Base-by-base conservation (phyloP, 2,888 invertebrate genomes). In the Catocala sponsa region DNA sequence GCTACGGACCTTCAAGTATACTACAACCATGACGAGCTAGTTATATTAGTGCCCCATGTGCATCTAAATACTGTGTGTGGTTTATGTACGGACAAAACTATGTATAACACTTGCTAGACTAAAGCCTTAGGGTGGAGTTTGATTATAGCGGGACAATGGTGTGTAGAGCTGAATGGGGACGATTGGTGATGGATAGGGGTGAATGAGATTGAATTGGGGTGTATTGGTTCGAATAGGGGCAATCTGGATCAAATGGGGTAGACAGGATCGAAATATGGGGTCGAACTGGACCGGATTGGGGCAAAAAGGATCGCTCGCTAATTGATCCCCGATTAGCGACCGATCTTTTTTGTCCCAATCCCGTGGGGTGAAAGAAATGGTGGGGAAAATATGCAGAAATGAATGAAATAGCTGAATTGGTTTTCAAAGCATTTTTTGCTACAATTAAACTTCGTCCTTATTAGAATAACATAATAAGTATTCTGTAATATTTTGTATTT, bases 21-120 rank as follows among this genome's bases (percentile, higher is more conserved):
- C 63, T 82, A 78, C 52, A 73, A 80, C 7, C 66, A 65, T 2
- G 70, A 81, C 0, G 86, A 86, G 7, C 79, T 82, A 0, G 83
- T 83, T 0, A 68, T 86, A 0, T 68, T 91, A 9, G 81, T 91
- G 0, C 90, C 91, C 0, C 82, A 89, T 4, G 75, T 85, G 0
- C 88, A 84, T 53, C 61, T 86, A 42, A 79, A 81, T 12, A 82
- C 83, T 0, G 76, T 85, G 0, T 90, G 91, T 49, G 90, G 91
- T 0, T 66, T 84, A 0, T 91, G 91, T 11, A 76, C 80, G 0
- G 76, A 80, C 13, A 49, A 61, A n/a, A 49, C 54, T 4, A 59
- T 67, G 32, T 71, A 70, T 55, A 72, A 68, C 44, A 51, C 68
- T 9, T 79, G 79, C 61, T 78, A 67, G 46, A 5, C 42, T 10